Evolutionary conservation across 2,113 vertebrate species (phyloP), one percentile per base, ranked within the genome.

Genomic region (Etheostoma spectabile): DNA sequence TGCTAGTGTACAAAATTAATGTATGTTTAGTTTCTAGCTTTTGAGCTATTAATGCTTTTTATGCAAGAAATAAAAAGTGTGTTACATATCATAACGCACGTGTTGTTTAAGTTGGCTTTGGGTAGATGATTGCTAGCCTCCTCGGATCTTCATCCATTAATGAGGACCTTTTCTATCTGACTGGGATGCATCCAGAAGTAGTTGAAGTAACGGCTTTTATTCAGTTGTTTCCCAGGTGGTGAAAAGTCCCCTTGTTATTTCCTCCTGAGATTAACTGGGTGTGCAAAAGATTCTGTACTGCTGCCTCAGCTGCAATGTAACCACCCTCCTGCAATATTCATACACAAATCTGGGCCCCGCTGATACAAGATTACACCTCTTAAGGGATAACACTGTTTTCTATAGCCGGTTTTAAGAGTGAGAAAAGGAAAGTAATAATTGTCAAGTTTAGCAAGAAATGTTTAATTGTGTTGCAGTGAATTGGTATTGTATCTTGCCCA

Each of bases 261-360:
- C 64, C 74, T 84, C 71, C 77, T 53, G 74, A 77, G 87, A 87
- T 83, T 77, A 87, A 80, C 75, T 74, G 79, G 64, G 69, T 79
- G 77, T 73, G 79, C 76, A 85, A 48, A 48, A 72, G 48, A 78
- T 65, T 77, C 52, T 71, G 66, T 72, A 59, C 55, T 82, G 79
- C 76, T 88, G 80, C 73, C 70, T 88, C 82, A 80, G 86, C 86
- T 83, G 74, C 82, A 80, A 68, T 74, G 62, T 67, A 86, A 56
- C 61, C 68, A 8, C 57, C 82, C 76, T 90, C 72, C 68, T 90
- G 27, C 73, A 90, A 85, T 88, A 90, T 85, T 90, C 85, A 87
- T 87, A 83, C 60, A 72, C 73, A 74, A 66, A 83, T 80, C 80
- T 63, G 33, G 65, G 73, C 33, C 75, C 86, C 15, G 59, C 78